A percentile compares a stretch with the other conserved stretches of the same genome.
Conservation (phyloP, 2,113 vertebrate species). For the Otus sunia region DNA sequence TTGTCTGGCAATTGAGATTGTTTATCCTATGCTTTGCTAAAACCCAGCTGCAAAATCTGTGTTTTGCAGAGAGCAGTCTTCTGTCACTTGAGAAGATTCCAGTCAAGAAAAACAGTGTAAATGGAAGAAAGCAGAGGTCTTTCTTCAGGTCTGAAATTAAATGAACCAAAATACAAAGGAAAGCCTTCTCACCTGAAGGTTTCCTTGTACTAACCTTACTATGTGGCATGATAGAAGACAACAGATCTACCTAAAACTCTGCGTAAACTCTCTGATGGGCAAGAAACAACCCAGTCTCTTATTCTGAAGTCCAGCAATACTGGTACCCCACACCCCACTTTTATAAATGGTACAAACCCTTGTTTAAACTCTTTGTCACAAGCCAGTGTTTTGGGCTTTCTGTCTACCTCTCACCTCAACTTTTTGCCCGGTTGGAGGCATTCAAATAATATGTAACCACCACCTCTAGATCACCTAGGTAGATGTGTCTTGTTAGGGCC, state of each 20-base stretch:
- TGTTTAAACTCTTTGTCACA: fast-evolving
- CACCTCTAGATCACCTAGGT: background rate
- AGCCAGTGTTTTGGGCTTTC: fast-evolving
- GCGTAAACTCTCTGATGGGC: fast-evolving
- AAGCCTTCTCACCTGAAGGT: background rate
- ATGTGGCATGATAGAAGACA: background rate
- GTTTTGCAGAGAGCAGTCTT: background rate
- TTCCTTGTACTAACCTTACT: background rate
- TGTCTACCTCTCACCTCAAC: background rate
- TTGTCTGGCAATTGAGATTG: background rate
- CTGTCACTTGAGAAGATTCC: background rate
- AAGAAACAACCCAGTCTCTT: background rate
- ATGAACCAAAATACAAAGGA: background rate
- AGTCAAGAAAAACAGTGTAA: background rate
- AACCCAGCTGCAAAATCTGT: background rate
- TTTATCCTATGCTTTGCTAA: background rate
- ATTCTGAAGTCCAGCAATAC: background rate
- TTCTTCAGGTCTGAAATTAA: background rate
- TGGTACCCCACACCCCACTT: fast-evolving
- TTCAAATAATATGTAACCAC: background rate
- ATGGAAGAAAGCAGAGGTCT: background rate
- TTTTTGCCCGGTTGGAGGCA: background rate
- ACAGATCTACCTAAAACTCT: background rate
- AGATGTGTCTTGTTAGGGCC: background rate
- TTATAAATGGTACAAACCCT: background rate